These are phyloP conservation scores for Melozone crissalis DNA, from an alignment of 2,113 vertebrate genomes.

Conservation along the genomic window DNA sequence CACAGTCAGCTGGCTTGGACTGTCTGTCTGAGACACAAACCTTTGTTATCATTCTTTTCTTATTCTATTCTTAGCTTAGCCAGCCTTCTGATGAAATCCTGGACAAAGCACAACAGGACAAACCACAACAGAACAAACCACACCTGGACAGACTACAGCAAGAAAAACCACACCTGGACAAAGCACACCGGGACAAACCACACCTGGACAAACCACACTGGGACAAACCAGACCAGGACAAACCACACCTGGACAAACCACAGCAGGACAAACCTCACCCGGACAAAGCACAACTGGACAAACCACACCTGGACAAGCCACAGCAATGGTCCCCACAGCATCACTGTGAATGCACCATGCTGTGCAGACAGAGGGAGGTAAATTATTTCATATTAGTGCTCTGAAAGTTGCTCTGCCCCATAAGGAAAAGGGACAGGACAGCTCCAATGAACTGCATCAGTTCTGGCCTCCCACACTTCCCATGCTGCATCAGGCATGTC, in stretches of 20 bases:
- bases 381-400: rapidly evolving
- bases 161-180: no score
- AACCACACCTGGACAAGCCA: background rate
- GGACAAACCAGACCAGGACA: background rate
- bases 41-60: no score
- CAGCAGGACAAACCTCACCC: background rate
- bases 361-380: background rate
- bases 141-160: background rate
- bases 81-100: no score
- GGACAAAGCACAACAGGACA: background rate
- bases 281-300: background rate
- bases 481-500: background rate
- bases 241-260: background rate
- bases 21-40: no score
- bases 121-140: background rate
- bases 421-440: background rate
- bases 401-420: background rate
- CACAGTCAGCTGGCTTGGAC: no score
- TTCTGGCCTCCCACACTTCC: background rate
- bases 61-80: no score
- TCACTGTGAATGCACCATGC: rapidly evolving
- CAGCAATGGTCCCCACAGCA: background rate
- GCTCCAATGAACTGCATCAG: background rate
- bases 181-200: no score
- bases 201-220: no score